These are phyloP conservation scores for Patella depressa DNA, from an alignment of 2,888 invertebrate species.

Conservation along the genomic window DNA sequence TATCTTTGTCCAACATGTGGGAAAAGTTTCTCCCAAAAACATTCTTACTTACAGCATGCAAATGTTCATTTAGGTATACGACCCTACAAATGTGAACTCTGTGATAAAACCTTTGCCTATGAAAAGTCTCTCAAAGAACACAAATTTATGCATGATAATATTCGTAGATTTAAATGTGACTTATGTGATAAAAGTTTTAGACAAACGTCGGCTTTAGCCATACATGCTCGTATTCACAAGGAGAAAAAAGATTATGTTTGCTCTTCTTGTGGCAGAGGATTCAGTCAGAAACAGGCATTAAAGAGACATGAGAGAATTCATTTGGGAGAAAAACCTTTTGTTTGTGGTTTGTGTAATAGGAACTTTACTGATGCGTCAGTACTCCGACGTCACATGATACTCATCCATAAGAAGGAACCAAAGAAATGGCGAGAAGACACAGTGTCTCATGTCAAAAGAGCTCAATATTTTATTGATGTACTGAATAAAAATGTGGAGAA, in stretches of 20 bases:
- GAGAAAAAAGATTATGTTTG: slow-evolving; percentile 69
- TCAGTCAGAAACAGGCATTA: slow-evolving; percentile 71
- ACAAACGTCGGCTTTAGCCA: slow-evolving; percentile 69
- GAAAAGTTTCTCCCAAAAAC: slow-evolving; percentile 57
- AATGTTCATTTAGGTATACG: slow-evolving; percentile 61
- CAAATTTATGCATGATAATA: slow-evolving; percentile 65
- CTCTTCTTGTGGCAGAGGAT: slow-evolving; percentile 70
- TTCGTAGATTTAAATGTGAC: slow-evolving; percentile 67
- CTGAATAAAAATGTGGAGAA: slow-evolving; percentile 18
- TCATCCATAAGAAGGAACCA: slow-evolving; percentile 53
- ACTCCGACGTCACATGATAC: slow-evolving; percentile 58
- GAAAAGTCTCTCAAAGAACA: slow-evolving; percentile 62
- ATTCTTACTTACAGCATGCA: slow-evolving; percentile 55
- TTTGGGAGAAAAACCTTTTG: slow-evolving; percentile 69
- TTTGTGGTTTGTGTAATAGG: slow-evolving; percentile 68
- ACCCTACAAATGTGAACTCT: slow-evolving; percentile 59
- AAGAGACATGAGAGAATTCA: slow-evolving; percentile 72
- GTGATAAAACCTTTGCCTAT: slow-evolving; percentile 58
- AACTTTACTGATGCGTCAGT: slow-evolving; percentile 65
- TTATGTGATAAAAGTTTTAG: slow-evolving; percentile 68
- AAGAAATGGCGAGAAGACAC: slow-evolving; percentile 56
- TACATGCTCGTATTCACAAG: slow-evolving; percentile 70
- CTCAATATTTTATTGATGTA: slow-evolving; percentile 39
- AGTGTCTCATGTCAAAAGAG: slow-evolving; percentile 16
- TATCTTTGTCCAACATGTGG: slow-evolving; percentile 60